Evolutionary conservation across 2,888 invertebrate species (phyloP).

Genomic region (Dasysyrphus albostriatus): DNA sequence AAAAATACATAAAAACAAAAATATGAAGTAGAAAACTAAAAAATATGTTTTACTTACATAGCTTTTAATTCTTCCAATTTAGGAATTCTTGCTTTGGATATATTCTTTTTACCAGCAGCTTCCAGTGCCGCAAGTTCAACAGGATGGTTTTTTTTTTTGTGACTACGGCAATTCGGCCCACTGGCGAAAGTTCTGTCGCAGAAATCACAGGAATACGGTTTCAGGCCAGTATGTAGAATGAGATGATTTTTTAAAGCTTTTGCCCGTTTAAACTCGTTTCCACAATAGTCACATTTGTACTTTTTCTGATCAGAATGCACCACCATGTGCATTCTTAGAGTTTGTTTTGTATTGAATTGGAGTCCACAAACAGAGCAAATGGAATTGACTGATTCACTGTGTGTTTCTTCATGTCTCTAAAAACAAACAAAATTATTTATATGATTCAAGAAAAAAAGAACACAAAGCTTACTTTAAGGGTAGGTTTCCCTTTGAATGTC

Average conservation of each 20-base stretch:
- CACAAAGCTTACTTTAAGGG: background rate
- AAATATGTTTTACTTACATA: no score
- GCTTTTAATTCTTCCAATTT: no score
- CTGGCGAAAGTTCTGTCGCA: constrained; percentile 83
- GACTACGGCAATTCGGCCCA: constrained; percentile 83
- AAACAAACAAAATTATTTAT: no score
- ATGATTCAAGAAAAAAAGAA: background rate
- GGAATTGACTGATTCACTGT: constrained; percentile 81
- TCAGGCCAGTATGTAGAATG: constrained; percentile 83
- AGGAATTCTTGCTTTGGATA: no score
- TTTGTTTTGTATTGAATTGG: constrained; percentile 80
- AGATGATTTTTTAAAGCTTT: constrained; percentile 83
- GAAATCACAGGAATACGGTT: constrained; percentile 83
- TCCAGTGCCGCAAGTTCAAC: constrained; percentile 81
- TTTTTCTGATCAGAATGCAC: constrained; percentile 82
- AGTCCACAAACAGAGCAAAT: constrained; percentile 81
- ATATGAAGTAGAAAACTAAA: no score
- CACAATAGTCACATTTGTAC: constrained; percentile 82
- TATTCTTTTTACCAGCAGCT: constrained; percentile 25
- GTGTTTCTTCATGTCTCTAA: constrained; percentile 81
- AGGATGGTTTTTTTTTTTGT: constrained; percentile 83
- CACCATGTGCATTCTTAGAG: constrained; percentile 80
- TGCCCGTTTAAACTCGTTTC: constrained; percentile 82
- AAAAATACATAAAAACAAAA: no score
- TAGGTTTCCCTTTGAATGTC: constrained; percentile 12